Evolutionary conservation across 2,888 invertebrate genomes (phyloP).

Genomic region (Teleogryllus oceanicus): DNA sequence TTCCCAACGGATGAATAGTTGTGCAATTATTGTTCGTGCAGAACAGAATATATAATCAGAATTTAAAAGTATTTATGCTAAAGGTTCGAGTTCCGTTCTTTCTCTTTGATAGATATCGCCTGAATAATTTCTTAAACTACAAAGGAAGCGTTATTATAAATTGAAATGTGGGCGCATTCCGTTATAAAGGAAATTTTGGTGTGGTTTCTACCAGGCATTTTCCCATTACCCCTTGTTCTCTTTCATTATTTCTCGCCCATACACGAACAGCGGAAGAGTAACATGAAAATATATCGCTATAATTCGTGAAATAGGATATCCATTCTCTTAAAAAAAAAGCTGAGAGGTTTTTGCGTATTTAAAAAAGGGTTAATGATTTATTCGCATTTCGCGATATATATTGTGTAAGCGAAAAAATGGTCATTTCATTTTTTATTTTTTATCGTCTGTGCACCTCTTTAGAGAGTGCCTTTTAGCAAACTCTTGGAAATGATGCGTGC

Average conservation of each 20-base stretch:
- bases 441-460: too few relatives aligned
- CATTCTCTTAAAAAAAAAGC: too few relatives aligned
- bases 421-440: too few relatives aligned
- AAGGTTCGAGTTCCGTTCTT: not conserved
- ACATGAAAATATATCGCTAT: too few relatives aligned
- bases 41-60: not conserved
- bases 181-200: not conserved
- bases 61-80: not conserved
- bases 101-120: not conserved
- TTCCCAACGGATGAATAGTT: not conserved
- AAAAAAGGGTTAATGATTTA: too few relatives aligned
- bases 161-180: not conserved
- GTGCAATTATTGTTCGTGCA: not conserved
- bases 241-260: not conserved
- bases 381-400: too few relatives aligned
- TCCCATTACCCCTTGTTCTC: not conserved
- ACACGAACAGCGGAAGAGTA: too few relatives aligned
- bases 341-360: too few relatives aligned
- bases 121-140: slow-evolving; percentile 18
- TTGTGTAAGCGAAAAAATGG: too few relatives aligned
- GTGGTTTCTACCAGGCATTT: not conserved
- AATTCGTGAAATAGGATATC: too few relatives aligned
- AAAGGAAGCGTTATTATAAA: not conserved
- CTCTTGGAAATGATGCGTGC: too few relatives aligned
- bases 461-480: too few relatives aligned